Evolutionary conservation across 2,797 vertebrate genomes (phyloP).

Genomic region (Melanotaenia nigrans): DNA sequence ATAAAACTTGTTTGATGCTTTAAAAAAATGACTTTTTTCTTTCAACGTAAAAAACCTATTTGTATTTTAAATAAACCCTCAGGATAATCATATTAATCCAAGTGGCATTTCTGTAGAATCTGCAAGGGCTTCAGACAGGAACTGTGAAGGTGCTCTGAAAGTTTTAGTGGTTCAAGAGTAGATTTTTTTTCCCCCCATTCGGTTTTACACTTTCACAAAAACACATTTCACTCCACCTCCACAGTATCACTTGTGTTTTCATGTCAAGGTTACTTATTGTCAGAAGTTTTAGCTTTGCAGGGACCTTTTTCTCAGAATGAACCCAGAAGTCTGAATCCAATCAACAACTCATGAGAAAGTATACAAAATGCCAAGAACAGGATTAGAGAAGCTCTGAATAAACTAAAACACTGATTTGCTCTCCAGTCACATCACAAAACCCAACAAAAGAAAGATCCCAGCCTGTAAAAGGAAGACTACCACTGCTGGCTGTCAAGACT

Average conservation of each 20-base stretch:
- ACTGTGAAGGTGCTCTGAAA: background rate
- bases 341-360: constrained; percentile 24
- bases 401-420: constrained; percentile 44
- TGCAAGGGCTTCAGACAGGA: constrained; percentile 2
- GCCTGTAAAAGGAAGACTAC: constrained; percentile 14
- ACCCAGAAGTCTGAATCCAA: background rate
- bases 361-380: constrained; percentile 49
- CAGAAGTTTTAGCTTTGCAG: background rate
- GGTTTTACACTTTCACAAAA: background rate
- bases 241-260: background rate
- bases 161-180: background rate
- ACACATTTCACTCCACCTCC: background rate
- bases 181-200: background rate
- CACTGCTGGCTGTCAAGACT: constrained; percentile 15
- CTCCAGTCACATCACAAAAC: constrained; percentile 50
- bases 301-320: constrained; percentile 3
- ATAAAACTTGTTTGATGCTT: too few species aligned
- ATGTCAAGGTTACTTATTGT: background rate
- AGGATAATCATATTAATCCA: background rate
- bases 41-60: too few species aligned
- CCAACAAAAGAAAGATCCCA: constrained; percentile 37
- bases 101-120: background rate
- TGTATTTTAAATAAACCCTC: too few species aligned
- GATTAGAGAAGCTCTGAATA: constrained; percentile 43
- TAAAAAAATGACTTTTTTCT: too few species aligned